Evolutionary conservation across 1,140 invertebrate genomes (phyloP), one percentile per base, ranked within the genome.

Genomic region (Propsilocerus akamusi): DNA sequence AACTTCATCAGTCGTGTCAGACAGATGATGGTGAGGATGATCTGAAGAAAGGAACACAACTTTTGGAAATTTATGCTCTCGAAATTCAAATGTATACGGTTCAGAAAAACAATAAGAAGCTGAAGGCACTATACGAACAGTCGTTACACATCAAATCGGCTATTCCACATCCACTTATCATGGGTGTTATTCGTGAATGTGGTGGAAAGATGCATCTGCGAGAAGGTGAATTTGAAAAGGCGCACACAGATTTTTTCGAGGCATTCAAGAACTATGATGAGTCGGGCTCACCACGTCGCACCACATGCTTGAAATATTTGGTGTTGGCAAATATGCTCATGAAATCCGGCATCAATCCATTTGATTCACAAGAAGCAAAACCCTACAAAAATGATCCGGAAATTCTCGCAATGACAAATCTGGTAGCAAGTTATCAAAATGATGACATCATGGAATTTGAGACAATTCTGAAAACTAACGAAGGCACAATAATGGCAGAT

Each of bases 21-120:
- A 99, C 93, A 28, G 94, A 97, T 70, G 91, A 97, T 63, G 96
- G 96, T n/a, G 93, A 97, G 69, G 95, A 98, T 73, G 96, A 99
- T 68, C 70, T 98, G 47, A 97, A 98, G 65, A 99, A 99, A 69
- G 94, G 95, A 37, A 99, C 96, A 2, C 96, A 99, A 61, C 68
- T 99, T 7, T 68, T 99, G 37, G 96, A 99, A 71, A 98, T 99
- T 49, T 99, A 99, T 70, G 97, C 97, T 1, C 68, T 99, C 55
- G 96, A 99, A 76, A 99, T 99, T 61, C 96, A 99, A 74, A 99
- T 99, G 96, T 97, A 99, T 64, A 99, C 96, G 1, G 92, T 91
- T 50, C 95, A 98, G 70, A 99, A 99, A 63, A 99, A 99, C 66
- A 99, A 99, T 63, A 99, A 99, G 65, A 98, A 98, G 67, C 68